Conservation (phyloP, 2,113 vertebrate species). For the Oncorhynchus gorbuscha region DNA sequence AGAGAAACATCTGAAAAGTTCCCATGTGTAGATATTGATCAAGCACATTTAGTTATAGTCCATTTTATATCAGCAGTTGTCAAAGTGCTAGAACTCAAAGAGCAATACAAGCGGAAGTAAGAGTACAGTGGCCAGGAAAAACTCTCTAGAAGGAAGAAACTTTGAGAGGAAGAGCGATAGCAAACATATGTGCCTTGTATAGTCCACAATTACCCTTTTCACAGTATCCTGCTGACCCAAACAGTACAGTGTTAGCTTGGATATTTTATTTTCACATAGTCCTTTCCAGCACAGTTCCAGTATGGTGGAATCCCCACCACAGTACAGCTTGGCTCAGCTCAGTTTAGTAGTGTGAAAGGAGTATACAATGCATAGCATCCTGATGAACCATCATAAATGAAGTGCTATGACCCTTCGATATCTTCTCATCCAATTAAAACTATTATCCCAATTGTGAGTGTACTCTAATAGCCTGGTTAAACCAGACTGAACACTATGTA, state of each 20-base stretch:
- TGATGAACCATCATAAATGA: neutral
- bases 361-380: neutral
- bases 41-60: neutral
- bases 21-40: neutral
- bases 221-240: too few relatives aligned
- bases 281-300: too few relatives aligned
- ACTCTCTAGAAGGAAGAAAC: too few relatives aligned
- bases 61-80: neutral
- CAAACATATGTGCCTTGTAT: too few relatives aligned
- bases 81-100: neutral
- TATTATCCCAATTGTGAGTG: neutral
- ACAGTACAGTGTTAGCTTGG: too few relatives aligned
- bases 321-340: neutral
- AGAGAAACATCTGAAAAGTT: neutral
- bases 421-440: neutral
- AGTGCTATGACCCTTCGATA: neutral
- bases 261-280: too few relatives aligned
- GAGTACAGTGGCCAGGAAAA: too few relatives aligned
- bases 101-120: too few relatives aligned
- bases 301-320: too few relatives aligned
- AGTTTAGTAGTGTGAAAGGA: neutral
- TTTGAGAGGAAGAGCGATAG: too few relatives aligned
- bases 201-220: too few relatives aligned
- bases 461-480: too few relatives aligned
- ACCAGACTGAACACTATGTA: neutral